Base-by-base conservation (phyloP, 2,797 vertebrate species). In the Helostoma temminkii region DNA sequence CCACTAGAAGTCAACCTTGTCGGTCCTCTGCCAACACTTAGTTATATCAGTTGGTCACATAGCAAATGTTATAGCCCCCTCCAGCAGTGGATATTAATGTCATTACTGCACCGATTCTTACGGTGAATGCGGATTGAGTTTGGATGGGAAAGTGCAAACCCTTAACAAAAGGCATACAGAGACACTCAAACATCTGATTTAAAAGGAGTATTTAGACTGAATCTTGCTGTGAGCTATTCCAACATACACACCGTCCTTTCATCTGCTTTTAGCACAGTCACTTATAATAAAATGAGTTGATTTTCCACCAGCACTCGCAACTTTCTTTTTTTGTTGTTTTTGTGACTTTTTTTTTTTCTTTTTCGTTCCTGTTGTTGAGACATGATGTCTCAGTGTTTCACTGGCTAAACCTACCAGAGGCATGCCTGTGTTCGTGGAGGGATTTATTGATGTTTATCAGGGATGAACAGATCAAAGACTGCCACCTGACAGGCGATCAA, bases 381-480 rank as follows among this genome's bases (percentile, higher is more conserved):
- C 86, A 92, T 89, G 85, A 76, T 87, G 80, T 92, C 94, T 95
- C 94, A 92, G 94, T 93, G 92, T 93, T 94, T 56, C 94, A 94
- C 92, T 92, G 90, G 92, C 92, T 93, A 91, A 83, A 94, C 92
- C 94, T 94, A 95, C 95, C 94, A 95, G 92, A 94, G 94, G 93
- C 95, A 95, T 95, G 95, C 94, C 93, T 94, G 96, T 95, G 95
- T 96, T 95, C 94, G 94, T 94, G 95, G 95, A 95, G 94, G 96
- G 96, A 96, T 96, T 96, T 98, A 98, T 96, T 97, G 96, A 97
- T 97, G 96, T 96, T 97, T 96, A 98, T 97, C 96, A 94, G 95
- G 95, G 95, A 97, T 97, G 96, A 97, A 96, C 95, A 96, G 96
- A 98, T 98, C 96, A 98, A 97, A 98, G 96, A 93, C 94, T 94